Evolutionary conservation across 2,888 invertebrate species (phyloP), one percentile per base, ranked within the genome.

Genomic region (Platynereis dumerilii): DNA sequence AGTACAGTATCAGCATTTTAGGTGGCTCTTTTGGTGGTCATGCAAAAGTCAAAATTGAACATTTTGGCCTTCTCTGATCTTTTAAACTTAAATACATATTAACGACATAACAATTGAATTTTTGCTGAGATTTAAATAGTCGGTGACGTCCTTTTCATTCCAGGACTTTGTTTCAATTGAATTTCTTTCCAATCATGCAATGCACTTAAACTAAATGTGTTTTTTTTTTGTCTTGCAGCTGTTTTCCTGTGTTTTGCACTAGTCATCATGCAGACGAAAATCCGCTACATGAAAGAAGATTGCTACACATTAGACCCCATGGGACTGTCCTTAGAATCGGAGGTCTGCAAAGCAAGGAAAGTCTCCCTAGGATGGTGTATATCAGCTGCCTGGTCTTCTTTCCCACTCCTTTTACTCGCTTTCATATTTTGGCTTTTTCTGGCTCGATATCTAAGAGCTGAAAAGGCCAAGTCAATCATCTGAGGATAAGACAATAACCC

Each of bases 251-350:
- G 94, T 73, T 95, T 96, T 86, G 93, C 94, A 0, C 87, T 95
- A 67, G 91, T 93, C 86, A 95, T 95, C 82, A 94, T 95, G 81
- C 93, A 95, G 86, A 93, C 92, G 86, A 95, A 95, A 83, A 88
- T 94, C 29, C 75, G 74, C 61, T 80, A 79, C 64, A 78, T 78
- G 69, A 71, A 67, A 22, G 74, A 74, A 5, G 42, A 61, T 1
- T 61, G 58, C 26, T 28, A 42, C 20, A 63, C 58, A 3, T 15
- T 58, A 27, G 59, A 64, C 27, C 58, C 42, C 2, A 44, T 59
- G 44, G 44, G 17, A 3, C 24, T 27, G 5, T 15, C 42, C 22
- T 2, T 27, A 20, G n/a, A 24, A 17, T 17, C 34, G 3, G 15
- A 58, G 12, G 55, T 58, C 57, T 75, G 85, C 79, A 58, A 75